Evolutionary conservation across 2,797 vertebrate genomes (phyloP), one percentile per base, ranked within the genome.

Genomic region (Meda fulgida): DNA sequence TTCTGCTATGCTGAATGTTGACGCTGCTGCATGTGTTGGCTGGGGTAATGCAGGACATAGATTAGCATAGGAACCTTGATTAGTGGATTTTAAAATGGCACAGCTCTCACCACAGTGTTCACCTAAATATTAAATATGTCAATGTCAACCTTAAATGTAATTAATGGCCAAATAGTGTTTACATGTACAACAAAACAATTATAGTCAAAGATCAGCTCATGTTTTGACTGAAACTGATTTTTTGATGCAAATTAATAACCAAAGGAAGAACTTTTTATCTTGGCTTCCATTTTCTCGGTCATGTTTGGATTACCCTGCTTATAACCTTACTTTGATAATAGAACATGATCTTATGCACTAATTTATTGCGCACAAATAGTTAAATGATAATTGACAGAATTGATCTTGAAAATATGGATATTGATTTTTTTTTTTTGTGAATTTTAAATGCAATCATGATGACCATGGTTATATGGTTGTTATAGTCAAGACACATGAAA

Each of bases 31-130:
- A 69, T 77, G 18, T 18, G 66, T 81, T 83, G n/a, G 73, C 70
- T 82, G 36, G 58, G 66, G 81, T 78, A 73, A 55, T 70, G 19
- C 63, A 29, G 65, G 48, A 38, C 23, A 71, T 38, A 53, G 75
- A 84, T 83, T 83, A 72, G 51, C 43, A 84, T 76, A 80, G 72
- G 29, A 70, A 80, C 63, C n/a, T 63, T 16, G 3, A 26, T 63
- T 58, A 13, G 55, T 21, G 7, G 26, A 5, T 67, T 55, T 29
- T 84, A 75, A 55, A 81, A 78, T 34, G 34, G 86, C 19, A 36
- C 18, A 69, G 51, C 46, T 21, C 58, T 73, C n/a, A 19, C 1
- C 55, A 38, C 10, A 46, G 13, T 70, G 31, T 46, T 79, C 19
- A 76, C 29, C 14, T 10, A 46, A 9, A 16, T 29, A 21, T 78